Conservation (phyloP, 2,888 invertebrate species). For the Hirtodrosophila histrioides region DNA sequence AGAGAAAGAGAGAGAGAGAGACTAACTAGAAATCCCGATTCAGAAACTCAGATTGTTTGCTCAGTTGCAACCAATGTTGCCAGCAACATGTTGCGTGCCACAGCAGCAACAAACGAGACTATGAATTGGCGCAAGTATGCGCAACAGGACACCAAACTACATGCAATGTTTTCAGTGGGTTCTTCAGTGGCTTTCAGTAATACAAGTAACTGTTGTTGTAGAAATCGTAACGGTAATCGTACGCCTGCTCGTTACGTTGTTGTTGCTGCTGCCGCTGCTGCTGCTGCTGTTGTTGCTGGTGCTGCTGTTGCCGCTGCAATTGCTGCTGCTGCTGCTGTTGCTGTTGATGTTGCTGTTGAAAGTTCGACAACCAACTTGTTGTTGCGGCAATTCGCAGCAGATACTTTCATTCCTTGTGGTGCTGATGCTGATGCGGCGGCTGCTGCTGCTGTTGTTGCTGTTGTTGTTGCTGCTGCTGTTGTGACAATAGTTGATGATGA, state of each 20-base stretch:
- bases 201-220: conserved; percentile 67
- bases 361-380: conserved; percentile 79
- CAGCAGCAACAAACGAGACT: conserved; percentile 15
- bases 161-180: too few species aligned
- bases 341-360: conserved; percentile 60
- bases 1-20: not conserved
- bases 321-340: conserved; percentile 43
- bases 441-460: conserved; percentile 50
- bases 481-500: conserved; percentile 57
- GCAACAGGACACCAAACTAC: conserved; percentile 5
- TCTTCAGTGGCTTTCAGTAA: conserved; percentile 39
- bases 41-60: conserved; percentile 19
- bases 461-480: conserved; percentile 57
- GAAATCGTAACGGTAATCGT: conserved; percentile 63
- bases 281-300: conserved; percentile 42
- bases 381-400: conserved; percentile 81
- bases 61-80: conserved; percentile 59
- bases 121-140: conserved; percentile 3
- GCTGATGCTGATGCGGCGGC: conserved; percentile 66
- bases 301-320: conserved; percentile 44
- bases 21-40: conserved; percentile 9
- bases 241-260: conserved; percentile 41
- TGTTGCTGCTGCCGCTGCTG: conserved; percentile 49
- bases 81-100: conserved; percentile 63
- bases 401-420: conserved; percentile 83